Base-by-base conservation (phyloP, 2,888 invertebrate species). In the Athrips mouffetella region DNA sequence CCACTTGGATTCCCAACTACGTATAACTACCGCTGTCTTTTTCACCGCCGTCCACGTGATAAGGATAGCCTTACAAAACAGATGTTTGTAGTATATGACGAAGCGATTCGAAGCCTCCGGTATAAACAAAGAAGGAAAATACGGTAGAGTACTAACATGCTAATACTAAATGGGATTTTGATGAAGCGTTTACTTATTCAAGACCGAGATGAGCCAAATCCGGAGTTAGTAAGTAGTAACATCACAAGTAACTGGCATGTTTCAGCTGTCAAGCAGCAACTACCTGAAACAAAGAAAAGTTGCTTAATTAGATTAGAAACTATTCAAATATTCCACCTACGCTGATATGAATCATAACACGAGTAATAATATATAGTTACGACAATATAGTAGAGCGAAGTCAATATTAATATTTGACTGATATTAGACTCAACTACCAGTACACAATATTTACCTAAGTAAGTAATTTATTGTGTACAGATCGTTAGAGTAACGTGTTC, bases 1-100 rank as follows among this genome's bases (percentile, higher is more conserved):
- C 63, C 61, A 51, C 65, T 51, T 52, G 50, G 58, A 59, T 52
- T 60, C 59, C 62, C 71, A n/a, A 65, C 69, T 62, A 70, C 64
- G 61, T 59, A 55, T 48, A 57, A 56, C 31, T 54, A 56, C 53
- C 13, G 40, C 45, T 52, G 47, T 75, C 73, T 55, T 57, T 59
- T 51, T 70, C 63, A 50, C 31, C 46, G 47, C 13, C 11, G 6
- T 46, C 42, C 27, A 50, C 44, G 45, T 41, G 60, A 61, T 48
- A 57, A 57, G 52, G 60, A 49, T n/a, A 15, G 7, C 5, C 40
- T 3, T 5, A 30, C 31, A 30, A 44, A 50, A 53, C 50, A 53
- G 45, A 48, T 44, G 44, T 44, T 20, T 20, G 11, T 1, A 23
- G 5, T 29, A 30, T 44, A 44, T 44, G 42, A 11, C 23, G 11